These are phyloP conservation scores for Tetragnatha versicolor DNA, from an alignment of 1,140 invertebrate genomes.

Conservation along the genomic window DNA sequence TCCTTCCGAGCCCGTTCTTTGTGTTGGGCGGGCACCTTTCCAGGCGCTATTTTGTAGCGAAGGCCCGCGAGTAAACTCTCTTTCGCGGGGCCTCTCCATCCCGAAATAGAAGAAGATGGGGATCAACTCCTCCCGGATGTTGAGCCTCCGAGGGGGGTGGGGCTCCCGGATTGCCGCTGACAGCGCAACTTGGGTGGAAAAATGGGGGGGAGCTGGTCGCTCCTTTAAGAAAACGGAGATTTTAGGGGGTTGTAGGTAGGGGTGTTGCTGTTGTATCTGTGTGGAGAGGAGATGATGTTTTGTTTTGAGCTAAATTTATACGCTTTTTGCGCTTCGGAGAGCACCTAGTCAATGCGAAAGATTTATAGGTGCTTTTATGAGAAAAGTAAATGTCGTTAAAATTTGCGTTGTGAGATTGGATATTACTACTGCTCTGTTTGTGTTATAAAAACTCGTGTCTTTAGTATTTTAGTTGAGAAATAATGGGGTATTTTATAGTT, in stretches of 20 bases:
- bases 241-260: neutral
- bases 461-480: no score
- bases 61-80: conserved; percentile 29
- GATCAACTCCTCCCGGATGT: conserved; percentile 29
- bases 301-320: no score
- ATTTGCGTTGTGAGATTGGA: no score
- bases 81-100: conserved; percentile 1
- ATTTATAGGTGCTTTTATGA: no score
- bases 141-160: conserved; percentile 7
- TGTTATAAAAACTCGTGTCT: no score
- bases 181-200: neutral
- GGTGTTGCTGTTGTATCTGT: no score
- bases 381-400: no score
- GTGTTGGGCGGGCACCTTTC: conserved; percentile 27
- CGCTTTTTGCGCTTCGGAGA: no score
- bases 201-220: neutral
- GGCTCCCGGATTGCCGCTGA: neutral
- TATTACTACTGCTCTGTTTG: no score
- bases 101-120: conserved; percentile 12
- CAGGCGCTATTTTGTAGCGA: conserved; percentile 39
- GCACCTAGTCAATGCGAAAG: no score
- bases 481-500: no score
- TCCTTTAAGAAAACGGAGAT: neutral
- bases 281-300: no score
- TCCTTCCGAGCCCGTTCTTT: neutral